A percentile compares a stretch with the other conserved stretches of the same genome.
Evolutionary conservation across 2,888 invertebrate species (phyloP).

Genomic region (Calameuta idolon): DNA sequence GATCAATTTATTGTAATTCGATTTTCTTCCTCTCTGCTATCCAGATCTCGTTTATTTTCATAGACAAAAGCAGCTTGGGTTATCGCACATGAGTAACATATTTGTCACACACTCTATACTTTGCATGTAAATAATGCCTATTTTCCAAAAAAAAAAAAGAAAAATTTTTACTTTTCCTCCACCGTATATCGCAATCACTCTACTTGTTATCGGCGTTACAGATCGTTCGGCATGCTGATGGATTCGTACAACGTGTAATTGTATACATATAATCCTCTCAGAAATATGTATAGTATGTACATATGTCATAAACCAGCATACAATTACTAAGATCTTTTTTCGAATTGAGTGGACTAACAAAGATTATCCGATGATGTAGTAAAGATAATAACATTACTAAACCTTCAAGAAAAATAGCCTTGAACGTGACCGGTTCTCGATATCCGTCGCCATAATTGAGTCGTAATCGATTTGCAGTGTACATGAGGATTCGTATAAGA

Average conservation of each 20-base stretch:
- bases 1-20: slow-evolving; percentile 14
- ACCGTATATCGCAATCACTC: not conserved
- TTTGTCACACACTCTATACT: slow-evolving; percentile 84
- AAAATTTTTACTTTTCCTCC: not conserved
- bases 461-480: not conserved
- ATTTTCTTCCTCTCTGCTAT: not conserved
- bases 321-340: not conserved
- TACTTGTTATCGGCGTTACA: not conserved
- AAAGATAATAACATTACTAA: not conserved
- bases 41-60: not conserved
- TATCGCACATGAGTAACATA: slow-evolving; percentile 35
- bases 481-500: slow-evolving; percentile 58
- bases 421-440: not conserved
- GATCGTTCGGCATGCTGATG: not conserved
- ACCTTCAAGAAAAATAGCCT: not conserved
- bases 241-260: not conserved
- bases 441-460: too few relatives aligned
- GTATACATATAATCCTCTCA: not conserved
- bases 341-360: not conserved
- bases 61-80: slow-evolving; percentile 16
- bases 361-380: not conserved
- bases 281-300: not conserved
- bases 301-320: not conserved
- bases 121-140: slow-evolving; percentile 92
- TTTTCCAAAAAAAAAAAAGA: slow-evolving; percentile 72